A percentile compares a stretch with the other conserved stretches of the same genome.
These are phyloP conservation scores for Porites divaricata DNA, from an alignment of 92 coral and sea anemone species.

Conservation along the genomic window DNA sequence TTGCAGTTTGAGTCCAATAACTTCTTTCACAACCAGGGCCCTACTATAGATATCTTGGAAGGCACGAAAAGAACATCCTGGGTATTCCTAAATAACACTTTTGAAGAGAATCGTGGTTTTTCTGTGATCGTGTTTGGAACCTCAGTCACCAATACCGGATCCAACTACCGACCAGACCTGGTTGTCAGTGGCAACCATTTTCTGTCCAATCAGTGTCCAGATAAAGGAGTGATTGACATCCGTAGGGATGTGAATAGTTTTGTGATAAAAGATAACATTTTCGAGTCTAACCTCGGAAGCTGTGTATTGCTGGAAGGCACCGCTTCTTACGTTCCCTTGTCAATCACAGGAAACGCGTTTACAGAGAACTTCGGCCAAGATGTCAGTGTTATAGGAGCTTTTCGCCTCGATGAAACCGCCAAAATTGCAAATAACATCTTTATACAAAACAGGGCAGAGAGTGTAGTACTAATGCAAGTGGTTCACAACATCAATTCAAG, in stretches of 20 bases:
- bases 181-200: constrained; percentile 37
- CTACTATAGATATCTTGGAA: constrained; percentile 24
- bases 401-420: constrained; percentile 41
- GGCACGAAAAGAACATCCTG: neutral
- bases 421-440: constrained; percentile 53
- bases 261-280: constrained; percentile 33
- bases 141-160: neutral
- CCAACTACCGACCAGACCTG: neutral
- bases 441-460: constrained; percentile 36
- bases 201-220: constrained; percentile 39
- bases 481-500: constrained; percentile 21
- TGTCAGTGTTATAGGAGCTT: constrained; percentile 45
- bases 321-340: constrained; percentile 1
- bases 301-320: constrained; percentile 39
- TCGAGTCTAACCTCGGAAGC: constrained; percentile 39
- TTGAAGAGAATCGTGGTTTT: constrained; percentile 35
- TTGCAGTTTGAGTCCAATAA: constrained; percentile 24
- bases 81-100: constrained; percentile 41
- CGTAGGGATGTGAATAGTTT: neutral
- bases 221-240: constrained; percentile 48
- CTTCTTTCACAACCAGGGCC: constrained; percentile 46
- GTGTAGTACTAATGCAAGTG: constrained; percentile 46
- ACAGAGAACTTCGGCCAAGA: constrained; percentile 30
- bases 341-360: constrained; percentile 47
- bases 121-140: constrained; percentile 18